phyloP scores from a whole-genome alignment of 2,888 invertebrate genomes.

The Melieria picta region DNA sequence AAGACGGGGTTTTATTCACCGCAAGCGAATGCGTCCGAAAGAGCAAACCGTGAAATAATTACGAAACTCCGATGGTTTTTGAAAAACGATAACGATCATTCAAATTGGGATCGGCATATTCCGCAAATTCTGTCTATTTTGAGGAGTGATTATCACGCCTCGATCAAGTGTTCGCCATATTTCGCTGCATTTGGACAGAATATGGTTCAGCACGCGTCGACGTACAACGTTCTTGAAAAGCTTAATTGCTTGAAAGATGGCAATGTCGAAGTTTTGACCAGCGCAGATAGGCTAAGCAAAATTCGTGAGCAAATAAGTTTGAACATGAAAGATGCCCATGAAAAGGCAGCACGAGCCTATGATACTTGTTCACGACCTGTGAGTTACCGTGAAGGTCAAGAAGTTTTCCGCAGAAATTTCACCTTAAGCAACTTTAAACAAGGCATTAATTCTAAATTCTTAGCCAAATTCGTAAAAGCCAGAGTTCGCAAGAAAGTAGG shows the following conservation, averaged over 20 bases:
- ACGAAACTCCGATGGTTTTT: slow-evolving; percentile 27
- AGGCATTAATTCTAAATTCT: neutral
- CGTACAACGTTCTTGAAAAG: slow-evolving; percentile 27
- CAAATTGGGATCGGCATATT: slow-evolving; percentile 25
- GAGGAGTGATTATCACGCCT: slow-evolving; percentile 30
- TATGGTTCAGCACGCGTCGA: slow-evolving; percentile 25
- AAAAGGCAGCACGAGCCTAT: no score
- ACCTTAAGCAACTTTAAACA: neutral
- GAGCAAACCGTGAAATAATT: slow-evolving; percentile 35
- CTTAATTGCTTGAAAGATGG: slow-evolving; percentile 8
- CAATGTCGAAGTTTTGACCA: neutral
- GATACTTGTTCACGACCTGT: no score
- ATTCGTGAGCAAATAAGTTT: slow-evolving; percentile 3
- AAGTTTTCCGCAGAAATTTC: neutral
- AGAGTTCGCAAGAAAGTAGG: neutral
- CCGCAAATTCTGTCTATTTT: slow-evolving; percentile 14
- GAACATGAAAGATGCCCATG: no score
- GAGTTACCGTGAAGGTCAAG: neutral
- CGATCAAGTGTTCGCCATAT: slow-evolving; percentile 29
- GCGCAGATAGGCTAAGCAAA: slow-evolving; percentile 6
- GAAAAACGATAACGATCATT: slow-evolving; percentile 18
- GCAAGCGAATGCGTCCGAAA: slow-evolving; percentile 38
- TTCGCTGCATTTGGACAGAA: slow-evolving; percentile 29
- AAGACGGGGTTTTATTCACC: slow-evolving; percentile 35
- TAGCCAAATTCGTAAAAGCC: neutral